These are phyloP conservation scores for Adelognathus sp. DNA, from an alignment of 2,888 invertebrate species.

Conservation along the genomic window DNA sequence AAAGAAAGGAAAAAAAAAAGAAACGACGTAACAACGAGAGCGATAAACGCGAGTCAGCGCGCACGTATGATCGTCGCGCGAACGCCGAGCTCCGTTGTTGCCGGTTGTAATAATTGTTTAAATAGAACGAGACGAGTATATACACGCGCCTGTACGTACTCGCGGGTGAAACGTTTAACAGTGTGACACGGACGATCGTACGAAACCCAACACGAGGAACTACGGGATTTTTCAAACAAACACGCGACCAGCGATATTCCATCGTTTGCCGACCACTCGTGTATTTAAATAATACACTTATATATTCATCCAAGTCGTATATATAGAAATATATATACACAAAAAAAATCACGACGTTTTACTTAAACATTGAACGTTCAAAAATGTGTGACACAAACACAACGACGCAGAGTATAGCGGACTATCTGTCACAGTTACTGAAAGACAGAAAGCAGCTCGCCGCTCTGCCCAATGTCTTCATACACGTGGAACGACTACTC, in stretches of 20 bases:
- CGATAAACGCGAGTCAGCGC: constrained; percentile 53
- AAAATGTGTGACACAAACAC: constrained; percentile 81
- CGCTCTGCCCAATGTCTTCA: constrained; percentile 99
- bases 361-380: constrained; percentile 63
- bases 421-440: constrained; percentile 99
- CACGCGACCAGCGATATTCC: too few relatives aligned
- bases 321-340: constrained; percentile 34
- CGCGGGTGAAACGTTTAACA: constrained; percentile 39
- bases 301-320: background rate
- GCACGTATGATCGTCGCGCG: constrained; percentile 56
- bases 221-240: background rate
- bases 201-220: background rate
- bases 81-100: constrained; percentile 47
- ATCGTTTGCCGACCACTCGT: too few relatives aligned
- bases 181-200: constrained; percentile 10
- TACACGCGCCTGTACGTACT: background rate
- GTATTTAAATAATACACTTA: constrained; percentile 20
- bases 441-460: constrained; percentile 99
- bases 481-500: constrained; percentile 98
- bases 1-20: constrained; percentile 1
- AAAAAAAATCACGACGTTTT: constrained; percentile 41
- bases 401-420: constrained; percentile 98
- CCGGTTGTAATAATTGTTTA: constrained; percentile 16
- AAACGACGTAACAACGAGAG: constrained; percentile 39
- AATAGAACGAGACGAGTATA: constrained; percentile 5